Percentiles rank a stretch among this genome's conserved stretches.
phyloP scores from a whole-genome alignment of 2,797 vertebrate species.

The Prionace glauca region DNA sequence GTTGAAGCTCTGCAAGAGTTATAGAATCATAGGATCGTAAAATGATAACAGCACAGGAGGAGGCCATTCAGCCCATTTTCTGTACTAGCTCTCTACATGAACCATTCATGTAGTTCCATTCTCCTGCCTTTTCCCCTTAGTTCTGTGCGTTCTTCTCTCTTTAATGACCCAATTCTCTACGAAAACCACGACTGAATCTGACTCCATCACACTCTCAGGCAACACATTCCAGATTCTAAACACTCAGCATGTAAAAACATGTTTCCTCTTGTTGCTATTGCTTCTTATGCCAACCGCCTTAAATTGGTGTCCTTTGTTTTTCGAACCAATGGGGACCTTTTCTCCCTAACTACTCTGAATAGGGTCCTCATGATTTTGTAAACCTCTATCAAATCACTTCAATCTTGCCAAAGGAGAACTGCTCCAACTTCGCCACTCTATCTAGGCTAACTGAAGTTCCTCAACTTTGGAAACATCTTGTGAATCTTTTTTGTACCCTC shows the following conservation, averaged over 20 bases:
- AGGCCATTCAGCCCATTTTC: neutral
- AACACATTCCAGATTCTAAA: neutral
- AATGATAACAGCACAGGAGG: neutral
- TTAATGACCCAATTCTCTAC: neutral
- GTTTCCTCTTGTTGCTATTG: neutral
- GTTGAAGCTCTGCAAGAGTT: neutral
- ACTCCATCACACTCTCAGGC: neutral
- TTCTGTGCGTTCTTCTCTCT: neutral
- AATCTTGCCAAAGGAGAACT: neutral
- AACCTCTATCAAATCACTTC: neutral
- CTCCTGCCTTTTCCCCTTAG: neutral
- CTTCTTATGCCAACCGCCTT: neutral
- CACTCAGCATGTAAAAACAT: neutral
- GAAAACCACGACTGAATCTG: neutral
- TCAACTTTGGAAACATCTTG: neutral
- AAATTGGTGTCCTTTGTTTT: neutral
- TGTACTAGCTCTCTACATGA: neutral
- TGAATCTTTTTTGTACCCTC: neutral
- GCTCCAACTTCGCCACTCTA: neutral
- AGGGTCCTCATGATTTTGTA: neutral
- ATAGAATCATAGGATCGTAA: neutral
- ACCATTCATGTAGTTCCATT: neutral
- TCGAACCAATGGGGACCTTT: no score
- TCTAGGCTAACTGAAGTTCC: neutral
- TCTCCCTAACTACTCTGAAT: no score